Percentiles rank a stretch among this genome's conserved stretches.
Conservation (phyloP, 2,888 invertebrate species). For the Archaeoteleia sp. region DNA sequence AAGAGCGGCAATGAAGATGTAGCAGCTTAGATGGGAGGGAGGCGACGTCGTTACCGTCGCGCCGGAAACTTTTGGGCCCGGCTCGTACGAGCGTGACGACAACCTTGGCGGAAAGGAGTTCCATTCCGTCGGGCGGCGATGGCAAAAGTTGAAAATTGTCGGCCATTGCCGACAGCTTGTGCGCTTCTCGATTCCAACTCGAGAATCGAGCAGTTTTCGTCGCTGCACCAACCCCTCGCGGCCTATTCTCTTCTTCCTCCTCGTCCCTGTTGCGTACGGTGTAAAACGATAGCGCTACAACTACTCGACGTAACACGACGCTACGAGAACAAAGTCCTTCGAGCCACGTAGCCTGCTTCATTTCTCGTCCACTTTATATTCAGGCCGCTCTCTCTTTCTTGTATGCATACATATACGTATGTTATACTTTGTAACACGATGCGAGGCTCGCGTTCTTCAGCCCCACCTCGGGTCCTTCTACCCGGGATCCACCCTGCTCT, state of each 20-base stretch:
- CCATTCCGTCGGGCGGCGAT: slow-evolving; percentile 64
- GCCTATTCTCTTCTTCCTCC: slow-evolving; percentile 39
- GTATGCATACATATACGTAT: slow-evolving; percentile 21
- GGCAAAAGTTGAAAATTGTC: slow-evolving; percentile 69
- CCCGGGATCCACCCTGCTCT: slow-evolving; percentile 27
- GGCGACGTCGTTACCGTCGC: slow-evolving; percentile 51
- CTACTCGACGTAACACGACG: slow-evolving; percentile 59
- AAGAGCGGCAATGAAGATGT: slow-evolving; percentile 27
- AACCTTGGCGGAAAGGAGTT: slow-evolving; percentile 24
- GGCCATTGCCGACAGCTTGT: slow-evolving; percentile 66
- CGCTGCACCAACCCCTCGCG: slow-evolving; percentile 46
- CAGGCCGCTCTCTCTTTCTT: slow-evolving; percentile 61
- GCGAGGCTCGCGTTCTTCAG: slow-evolving; percentile 7
- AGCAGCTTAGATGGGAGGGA: slow-evolving; percentile 15
- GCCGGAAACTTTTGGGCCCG: slow-evolving; percentile 52
- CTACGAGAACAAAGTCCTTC: slow-evolving; percentile 48
- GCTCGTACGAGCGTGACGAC: slow-evolving; percentile 9
- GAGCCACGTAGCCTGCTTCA: slow-evolving; percentile 65
- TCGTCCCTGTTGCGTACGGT: slow-evolving; percentile 54
- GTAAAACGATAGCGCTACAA: slow-evolving; percentile 58
- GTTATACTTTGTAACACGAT: slow-evolving; percentile 37
- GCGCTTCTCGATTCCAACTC: slow-evolving; percentile 59
- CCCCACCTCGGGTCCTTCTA: slow-evolving; percentile 14
- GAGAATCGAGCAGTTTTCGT: slow-evolving; percentile 12
- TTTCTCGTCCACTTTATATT: slow-evolving; percentile 74